phyloP scores from a whole-genome alignment of 2,797 vertebrate genomes.

The Neosilurus hyrtlii region DNA sequence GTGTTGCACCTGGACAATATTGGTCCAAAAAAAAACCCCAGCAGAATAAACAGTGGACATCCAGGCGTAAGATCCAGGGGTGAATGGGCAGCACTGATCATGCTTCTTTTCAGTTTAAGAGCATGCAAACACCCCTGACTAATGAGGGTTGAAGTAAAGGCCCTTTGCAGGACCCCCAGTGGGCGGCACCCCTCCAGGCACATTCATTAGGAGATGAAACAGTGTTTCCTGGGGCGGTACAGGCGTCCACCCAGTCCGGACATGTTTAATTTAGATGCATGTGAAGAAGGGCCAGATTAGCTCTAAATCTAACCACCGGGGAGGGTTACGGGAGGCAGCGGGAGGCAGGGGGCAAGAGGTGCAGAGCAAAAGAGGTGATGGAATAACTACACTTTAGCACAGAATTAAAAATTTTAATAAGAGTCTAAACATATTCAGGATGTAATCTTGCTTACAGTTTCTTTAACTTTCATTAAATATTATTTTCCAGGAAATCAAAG shows the following conservation, averaged over 20 bases:
- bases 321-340: slow-evolving; percentile 51
- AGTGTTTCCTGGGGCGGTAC: slow-evolving; percentile 71
- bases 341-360: slow-evolving; percentile 21
- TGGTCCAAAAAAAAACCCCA: slow-evolving; percentile 6
- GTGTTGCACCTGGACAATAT: slow-evolving; percentile 35
- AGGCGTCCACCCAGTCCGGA: slow-evolving; percentile 66
- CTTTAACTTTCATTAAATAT: background rate
- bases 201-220: slow-evolving; percentile 84
- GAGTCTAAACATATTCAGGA: background rate
- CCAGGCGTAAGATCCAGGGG: slow-evolving; percentile 59
- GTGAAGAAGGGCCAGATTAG: slow-evolving; percentile 63
- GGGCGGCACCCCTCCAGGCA: slow-evolving; percentile 76
- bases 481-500: background rate
- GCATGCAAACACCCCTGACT: slow-evolving; percentile 67
- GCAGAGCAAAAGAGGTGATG: slow-evolving; percentile 6
- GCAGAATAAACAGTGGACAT: slow-evolving; percentile 26
- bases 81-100: slow-evolving; percentile 45
- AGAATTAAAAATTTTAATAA: slow-evolving; percentile 4
- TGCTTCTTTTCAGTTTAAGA: slow-evolving; percentile 68
- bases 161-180: slow-evolving; percentile 67
- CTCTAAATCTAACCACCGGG: slow-evolving; percentile 51
- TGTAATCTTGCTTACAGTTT: background rate
- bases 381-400: background rate
- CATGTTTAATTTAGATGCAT: slow-evolving; percentile 75
- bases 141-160: slow-evolving; percentile 79